phyloP scores from a whole-genome alignment of 2,888 invertebrate species.

The Thymelicus sylvestris region DNA sequence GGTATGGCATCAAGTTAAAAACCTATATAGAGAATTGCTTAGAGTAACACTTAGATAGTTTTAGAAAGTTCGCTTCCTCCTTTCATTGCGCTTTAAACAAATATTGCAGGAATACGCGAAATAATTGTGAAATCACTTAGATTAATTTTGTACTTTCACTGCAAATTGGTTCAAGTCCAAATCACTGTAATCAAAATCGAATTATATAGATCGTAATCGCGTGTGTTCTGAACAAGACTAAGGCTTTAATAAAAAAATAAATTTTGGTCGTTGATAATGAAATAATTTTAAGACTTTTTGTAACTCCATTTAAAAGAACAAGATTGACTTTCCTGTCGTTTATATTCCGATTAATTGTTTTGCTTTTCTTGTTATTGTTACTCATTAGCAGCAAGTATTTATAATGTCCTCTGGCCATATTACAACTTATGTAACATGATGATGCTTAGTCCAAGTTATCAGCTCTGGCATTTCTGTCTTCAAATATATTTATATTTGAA shows the following conservation, averaged over 20 bases:
- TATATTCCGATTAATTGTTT: too few species aligned
- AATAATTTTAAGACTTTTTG: not conserved
- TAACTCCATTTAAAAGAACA: not conserved
- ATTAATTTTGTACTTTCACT: constrained; percentile 33
- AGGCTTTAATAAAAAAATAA: not conserved
- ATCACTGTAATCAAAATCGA: constrained; percentile 23
- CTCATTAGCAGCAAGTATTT: too few species aligned
- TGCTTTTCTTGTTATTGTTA: too few species aligned
- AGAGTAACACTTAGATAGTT: not conserved
- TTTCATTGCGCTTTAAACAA: constrained; percentile 28
- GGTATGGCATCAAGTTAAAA: not conserved
- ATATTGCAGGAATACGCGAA: constrained; percentile 20
- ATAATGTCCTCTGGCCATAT: too few species aligned
- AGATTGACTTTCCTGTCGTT: too few species aligned
- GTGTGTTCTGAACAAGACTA: constrained; percentile 8
- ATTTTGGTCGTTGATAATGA: not conserved
- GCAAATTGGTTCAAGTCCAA: constrained; percentile 15
- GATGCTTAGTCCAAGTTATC: too few species aligned
- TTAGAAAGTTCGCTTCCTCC: constrained; percentile 28
- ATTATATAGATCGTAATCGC: constrained; percentile 22
- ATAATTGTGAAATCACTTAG: constrained; percentile 24
- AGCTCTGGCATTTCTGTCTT: too few species aligned
- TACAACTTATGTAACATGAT: too few species aligned
- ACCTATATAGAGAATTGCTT: not conserved
- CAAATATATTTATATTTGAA: too few species aligned